phyloP scores from a whole-genome alignment of 1,140 invertebrate genomes.

The Zaprionus kolodkinae region DNA sequence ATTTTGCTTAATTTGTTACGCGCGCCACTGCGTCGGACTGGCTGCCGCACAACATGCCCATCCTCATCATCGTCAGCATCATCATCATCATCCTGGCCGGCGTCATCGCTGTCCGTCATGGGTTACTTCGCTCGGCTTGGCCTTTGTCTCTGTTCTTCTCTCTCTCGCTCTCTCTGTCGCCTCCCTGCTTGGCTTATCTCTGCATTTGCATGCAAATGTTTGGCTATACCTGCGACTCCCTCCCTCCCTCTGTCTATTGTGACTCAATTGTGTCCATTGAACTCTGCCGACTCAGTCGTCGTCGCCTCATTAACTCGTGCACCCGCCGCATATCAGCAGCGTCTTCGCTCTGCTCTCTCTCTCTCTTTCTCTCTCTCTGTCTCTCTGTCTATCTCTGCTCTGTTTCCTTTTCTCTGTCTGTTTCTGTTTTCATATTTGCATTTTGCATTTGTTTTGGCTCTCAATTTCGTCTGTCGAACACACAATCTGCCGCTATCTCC shows the following conservation, averaged over 20 bases:
- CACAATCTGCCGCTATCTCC: background rate
- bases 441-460: constrained; percentile 9
- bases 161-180: too few relatives aligned
- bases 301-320: constrained; percentile 51
- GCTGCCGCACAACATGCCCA: constrained; percentile 12
- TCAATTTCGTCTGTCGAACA: background rate
- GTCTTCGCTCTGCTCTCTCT: background rate
- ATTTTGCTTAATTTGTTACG: constrained; percentile 30
- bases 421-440: constrained; percentile 7
- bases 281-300: constrained; percentile 32
- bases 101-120: constrained; percentile 19
- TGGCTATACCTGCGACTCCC: constrained; percentile 11
- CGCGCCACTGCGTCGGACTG: constrained; percentile 33
- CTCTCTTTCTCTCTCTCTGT: background rate
- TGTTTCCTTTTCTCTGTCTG: too few relatives aligned
- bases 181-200: constrained; percentile 16
- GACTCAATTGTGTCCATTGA: constrained; percentile 53
- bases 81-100: constrained; percentile 12
- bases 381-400: too few relatives aligned
- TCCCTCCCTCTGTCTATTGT: constrained; percentile 18
- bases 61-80: constrained; percentile 16
- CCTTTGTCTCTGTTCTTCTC: constrained; percentile 41
- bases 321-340: constrained; percentile 19
- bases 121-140: constrained; percentile 25
- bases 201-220: constrained; percentile 53